A percentile compares a stretch with the other conserved stretches of the same genome.
Evolutionary conservation across 92 coral and sea anemone genomes (phyloP).

Genomic region (Plumapathes pennacea): DNA sequence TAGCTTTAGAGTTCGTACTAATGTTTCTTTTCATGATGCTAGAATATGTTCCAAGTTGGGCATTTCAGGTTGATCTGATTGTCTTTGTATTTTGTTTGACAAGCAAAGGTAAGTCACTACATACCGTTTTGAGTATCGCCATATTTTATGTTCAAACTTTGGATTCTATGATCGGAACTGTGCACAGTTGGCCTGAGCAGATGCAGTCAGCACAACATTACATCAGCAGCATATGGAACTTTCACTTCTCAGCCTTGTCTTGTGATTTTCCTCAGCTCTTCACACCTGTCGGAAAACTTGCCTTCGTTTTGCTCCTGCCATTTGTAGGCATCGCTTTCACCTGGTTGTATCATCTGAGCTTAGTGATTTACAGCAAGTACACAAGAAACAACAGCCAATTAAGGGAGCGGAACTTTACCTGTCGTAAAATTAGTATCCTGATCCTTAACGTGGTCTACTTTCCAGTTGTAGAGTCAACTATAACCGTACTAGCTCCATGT

Average conservation of each 20-base stretch:
- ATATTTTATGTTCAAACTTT: conserved; percentile 68
- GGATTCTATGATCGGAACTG: conserved; percentile 68
- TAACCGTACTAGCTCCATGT: conserved; percentile 59
- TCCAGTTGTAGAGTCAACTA: conserved; percentile 58
- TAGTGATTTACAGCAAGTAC: conserved; percentile 6
- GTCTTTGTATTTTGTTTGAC: conserved; percentile 49
- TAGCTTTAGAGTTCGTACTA: conserved; percentile 30
- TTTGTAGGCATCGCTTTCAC: conserved; percentile 11
- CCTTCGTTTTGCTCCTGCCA: conserved; percentile 53
- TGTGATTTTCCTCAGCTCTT: conserved; percentile 54
- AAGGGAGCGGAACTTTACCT: conserved; percentile 21
- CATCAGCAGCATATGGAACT: conserved; percentile 63
- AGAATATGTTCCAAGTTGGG: conserved; percentile 60
- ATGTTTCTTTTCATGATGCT: conserved; percentile 34
- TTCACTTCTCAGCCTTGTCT: conserved; percentile 55
- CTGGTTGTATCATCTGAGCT: conserved; percentile 18
- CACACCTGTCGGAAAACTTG: conserved; percentile 52
- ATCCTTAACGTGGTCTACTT: conserved; percentile 63
- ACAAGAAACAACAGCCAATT: conserved; percentile 12
- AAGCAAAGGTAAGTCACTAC: conserved; percentile 23
- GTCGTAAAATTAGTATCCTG: conserved; percentile 49
- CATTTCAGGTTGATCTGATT: conserved; percentile 49
- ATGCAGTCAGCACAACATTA: conserved; percentile 44
- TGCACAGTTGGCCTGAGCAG: conserved; percentile 55
- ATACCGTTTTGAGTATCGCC: conserved; percentile 51